Conservation (phyloP, 2,888 invertebrate species). For the Trissonchulus latispiculum region DNA sequence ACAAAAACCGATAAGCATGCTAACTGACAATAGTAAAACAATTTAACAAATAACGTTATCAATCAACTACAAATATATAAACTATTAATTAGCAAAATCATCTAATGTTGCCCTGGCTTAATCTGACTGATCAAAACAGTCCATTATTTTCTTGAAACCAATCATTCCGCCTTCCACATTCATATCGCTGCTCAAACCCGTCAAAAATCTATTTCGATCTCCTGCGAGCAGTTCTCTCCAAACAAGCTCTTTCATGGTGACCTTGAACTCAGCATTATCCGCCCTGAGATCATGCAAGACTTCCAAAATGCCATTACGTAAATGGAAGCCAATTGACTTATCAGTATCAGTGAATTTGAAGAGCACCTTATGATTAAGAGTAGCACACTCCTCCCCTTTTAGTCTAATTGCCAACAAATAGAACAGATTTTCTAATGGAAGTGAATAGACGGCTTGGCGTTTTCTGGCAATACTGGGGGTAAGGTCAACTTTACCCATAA, state of each 20-base stretch:
- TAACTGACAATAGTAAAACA: too few relatives aligned
- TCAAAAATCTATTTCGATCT: not conserved
- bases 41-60: too few relatives aligned
- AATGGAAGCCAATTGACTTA: not conserved
- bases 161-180: not conserved
- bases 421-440: not conserved
- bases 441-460: not conserved
- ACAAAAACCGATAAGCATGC: too few relatives aligned
- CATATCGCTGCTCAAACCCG: not conserved
- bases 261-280: not conserved
- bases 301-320: constrained; percentile 9
- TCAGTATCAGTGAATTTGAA: constrained; percentile 1
- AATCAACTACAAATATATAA: too few relatives aligned
- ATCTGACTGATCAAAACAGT: not conserved
- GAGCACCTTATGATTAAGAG: not conserved
- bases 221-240: not conserved
- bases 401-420: not conserved
- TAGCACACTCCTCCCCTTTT: not conserved
- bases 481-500: not conserved
- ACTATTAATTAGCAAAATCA: too few relatives aligned
- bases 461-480: not conserved
- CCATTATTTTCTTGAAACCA: not conserved
- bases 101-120: too few relatives aligned
- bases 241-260: not conserved
- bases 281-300: not conserved